Base-by-base conservation (phyloP, 2,888 invertebrate species). In the Timema podura region DNA sequence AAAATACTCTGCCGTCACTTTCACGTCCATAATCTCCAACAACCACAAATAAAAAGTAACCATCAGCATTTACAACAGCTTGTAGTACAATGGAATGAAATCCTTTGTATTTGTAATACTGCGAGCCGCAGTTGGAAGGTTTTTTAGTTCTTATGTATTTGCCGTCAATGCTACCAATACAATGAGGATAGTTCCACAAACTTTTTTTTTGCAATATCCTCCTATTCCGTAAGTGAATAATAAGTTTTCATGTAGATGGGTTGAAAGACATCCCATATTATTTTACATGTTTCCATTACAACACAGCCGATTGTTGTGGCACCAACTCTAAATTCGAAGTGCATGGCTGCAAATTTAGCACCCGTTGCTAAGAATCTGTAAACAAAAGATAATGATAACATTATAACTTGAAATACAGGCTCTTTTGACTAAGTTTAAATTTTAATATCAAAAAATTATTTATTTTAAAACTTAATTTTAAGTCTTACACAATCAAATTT, bases 221-320 rank as follows among this genome's bases (percentile, higher is more conserved):
- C n/a, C 54, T 7, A 54, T 49, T 49, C 51, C n/a, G 10, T n/a
- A 13, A 2, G 11, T 57, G 57, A 57, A 57, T 57, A 57, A 8
- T 57, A 16, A 30, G 16, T 57, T 8, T 57, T n/a, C n/a, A n/a
- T 6, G 57, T 57, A n/a, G 57, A 57, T 30, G 30, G 13, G 57
- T 8, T 13, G 57, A 57, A 57, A n/a, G 6, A 57, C n/a, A 13
- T 57, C 57, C 57, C n/a, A n/a, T 57, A 57, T n/a, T 15, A 57
- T 57, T 16, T 5, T n/a, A 30, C 57, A 57, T 9, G 57, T 57
- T 57, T 57, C 57, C 30, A 30, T 57, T 57, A 57, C 57, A 57
- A 6, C 9, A 57, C 16, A 57, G 11, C 57, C 0, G n/a, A 57
- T 57, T 57, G 13, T 13, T 57, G 57, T n/a, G 13, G 9, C 15